These are phyloP conservation scores for Eupelmus urozonus DNA, from an alignment of 2,888 invertebrate genomes.

Conservation along the genomic window DNA sequence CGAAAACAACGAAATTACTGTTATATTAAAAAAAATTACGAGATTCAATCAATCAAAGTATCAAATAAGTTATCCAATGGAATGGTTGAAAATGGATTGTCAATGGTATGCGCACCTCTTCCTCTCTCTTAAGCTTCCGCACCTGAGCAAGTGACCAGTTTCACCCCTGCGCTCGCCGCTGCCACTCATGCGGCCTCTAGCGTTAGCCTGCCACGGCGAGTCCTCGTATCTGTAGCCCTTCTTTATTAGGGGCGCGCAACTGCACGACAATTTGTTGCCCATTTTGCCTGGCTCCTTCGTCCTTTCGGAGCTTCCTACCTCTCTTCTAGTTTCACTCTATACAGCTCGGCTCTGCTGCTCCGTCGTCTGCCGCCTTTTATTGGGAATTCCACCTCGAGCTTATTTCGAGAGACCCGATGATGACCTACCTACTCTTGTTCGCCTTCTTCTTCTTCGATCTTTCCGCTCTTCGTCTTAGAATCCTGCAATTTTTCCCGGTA, in stretches of 20 bases:
- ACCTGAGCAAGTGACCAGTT: conserved; percentile 86
- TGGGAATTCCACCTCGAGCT: conserved; percentile 7
- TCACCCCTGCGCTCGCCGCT: conserved; percentile 75
- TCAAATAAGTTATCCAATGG: conserved; percentile 61
- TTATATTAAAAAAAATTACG: background rate
- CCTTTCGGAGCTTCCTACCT: no score
- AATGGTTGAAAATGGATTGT: conserved; percentile 69
- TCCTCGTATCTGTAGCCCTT: conserved; percentile 98
- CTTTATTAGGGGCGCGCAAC: conserved; percentile 96
- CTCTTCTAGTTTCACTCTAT: conserved; percentile 33
- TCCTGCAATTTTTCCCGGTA: background rate
- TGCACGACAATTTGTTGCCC: conserved; percentile 98
- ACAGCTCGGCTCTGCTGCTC: background rate
- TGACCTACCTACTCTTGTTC: no score
- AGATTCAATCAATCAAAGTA: conserved; percentile 9
- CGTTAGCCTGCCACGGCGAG: conserved; percentile 92
- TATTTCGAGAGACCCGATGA: background rate
- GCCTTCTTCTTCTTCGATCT: background rate
- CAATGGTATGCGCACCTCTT: conserved; percentile 75
- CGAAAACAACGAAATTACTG: no score
- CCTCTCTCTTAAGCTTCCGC: conserved; percentile 78
- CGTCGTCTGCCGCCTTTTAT: background rate
- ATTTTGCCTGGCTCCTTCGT: conserved; percentile 77
- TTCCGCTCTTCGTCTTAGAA: background rate
- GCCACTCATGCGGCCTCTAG: conserved; percentile 66